These are phyloP conservation scores for Eidolon helvum DNA, from an alignment of 2,113 vertebrate genomes.

Conservation along the genomic window DNA sequence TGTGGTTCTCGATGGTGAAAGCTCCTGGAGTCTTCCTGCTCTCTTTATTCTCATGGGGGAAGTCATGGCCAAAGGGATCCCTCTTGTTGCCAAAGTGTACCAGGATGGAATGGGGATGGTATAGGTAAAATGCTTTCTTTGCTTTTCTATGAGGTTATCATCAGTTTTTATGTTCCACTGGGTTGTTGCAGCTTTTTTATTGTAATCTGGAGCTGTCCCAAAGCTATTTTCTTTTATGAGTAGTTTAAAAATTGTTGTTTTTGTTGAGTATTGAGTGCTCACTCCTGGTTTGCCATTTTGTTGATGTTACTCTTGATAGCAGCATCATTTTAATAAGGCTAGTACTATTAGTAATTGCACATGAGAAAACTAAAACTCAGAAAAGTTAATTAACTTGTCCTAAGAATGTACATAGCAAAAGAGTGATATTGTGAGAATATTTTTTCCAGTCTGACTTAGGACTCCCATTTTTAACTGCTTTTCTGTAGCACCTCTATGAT, in stretches of 20 bases:
- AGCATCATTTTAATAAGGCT: background rate
- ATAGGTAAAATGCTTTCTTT: background rate
- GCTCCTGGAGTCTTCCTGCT: background rate
- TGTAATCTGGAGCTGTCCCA: background rate
- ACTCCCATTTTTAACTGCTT: background rate
- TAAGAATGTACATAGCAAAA: background rate
- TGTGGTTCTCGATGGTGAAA: background rate
- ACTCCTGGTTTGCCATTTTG: background rate
- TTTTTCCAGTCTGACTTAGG: background rate
- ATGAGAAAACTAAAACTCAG: background rate
- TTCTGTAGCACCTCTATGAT: background rate
- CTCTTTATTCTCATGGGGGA: background rate
- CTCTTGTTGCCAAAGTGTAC: background rate
- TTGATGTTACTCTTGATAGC: background rate
- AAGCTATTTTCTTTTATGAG: background rate
- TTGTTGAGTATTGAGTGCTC: background rate
- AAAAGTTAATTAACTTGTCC: background rate
- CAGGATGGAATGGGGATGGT: background rate
- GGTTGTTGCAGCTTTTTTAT: background rate
- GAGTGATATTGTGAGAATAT: background rate
- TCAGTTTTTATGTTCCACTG: background rate
- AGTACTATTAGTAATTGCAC: background rate
- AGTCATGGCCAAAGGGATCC: too few relatives aligned
- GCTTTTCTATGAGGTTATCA: background rate
- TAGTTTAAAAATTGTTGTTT: background rate